phyloP scores from a whole-genome alignment of 2,113 vertebrate species.

The Otolemur garnettii region DNA sequence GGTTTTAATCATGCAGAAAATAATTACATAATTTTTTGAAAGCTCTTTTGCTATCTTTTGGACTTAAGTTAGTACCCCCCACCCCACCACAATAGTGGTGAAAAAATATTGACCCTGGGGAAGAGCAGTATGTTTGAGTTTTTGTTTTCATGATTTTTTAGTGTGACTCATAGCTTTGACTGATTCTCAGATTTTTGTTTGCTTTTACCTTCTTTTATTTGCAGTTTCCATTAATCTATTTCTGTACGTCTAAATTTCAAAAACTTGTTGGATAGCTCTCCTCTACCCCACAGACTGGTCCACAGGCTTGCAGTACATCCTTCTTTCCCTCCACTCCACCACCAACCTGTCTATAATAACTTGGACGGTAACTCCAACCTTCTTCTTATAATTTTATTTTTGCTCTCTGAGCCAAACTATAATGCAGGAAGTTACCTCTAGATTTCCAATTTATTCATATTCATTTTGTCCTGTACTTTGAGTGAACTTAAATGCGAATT shows the following conservation, averaged over 20 bases:
- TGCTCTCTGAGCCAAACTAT: not conserved
- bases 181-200: not conserved
- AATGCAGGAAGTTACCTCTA: not conserved
- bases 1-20: not conserved
- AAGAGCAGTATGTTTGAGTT: not conserved
- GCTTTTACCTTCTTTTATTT: not conserved
- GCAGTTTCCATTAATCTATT: not conserved
- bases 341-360: not conserved
- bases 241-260: not conserved
- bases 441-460: constrained; percentile 24
- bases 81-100: not conserved
- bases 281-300: not conserved
- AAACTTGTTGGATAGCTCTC: not conserved
- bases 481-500: not conserved
- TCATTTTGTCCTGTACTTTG: not conserved
- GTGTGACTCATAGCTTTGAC: not conserved
- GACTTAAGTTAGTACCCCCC: not conserved
- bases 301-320: not conserved
- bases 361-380: not conserved
- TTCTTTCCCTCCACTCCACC: not conserved
- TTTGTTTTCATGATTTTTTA: not conserved
- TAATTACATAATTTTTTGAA: not conserved
- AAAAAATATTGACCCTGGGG: not conserved
- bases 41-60: not conserved
- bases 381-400: not conserved